Base-by-base conservation (phyloP, 2,113 vertebrate species). In the Scatophagus argus region DNA sequence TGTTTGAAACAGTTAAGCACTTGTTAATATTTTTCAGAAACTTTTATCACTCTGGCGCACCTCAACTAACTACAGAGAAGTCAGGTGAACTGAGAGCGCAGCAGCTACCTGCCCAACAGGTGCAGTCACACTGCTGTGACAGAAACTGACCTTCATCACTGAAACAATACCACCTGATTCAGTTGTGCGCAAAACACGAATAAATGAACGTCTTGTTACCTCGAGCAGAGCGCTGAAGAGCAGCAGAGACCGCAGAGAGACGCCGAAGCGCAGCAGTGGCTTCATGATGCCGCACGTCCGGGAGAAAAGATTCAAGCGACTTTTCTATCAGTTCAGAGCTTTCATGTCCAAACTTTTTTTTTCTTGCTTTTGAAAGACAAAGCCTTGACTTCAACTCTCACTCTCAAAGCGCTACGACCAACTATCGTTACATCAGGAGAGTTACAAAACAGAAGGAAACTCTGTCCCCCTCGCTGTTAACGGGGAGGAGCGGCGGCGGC, bases 71-170 rank as follows among this genome's bases (percentile, higher is more conserved):
- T 25, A 7, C 21, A 14, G 21, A 11, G 17, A 31, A 12, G 6
- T 21, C 1, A 47, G 14, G 14, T 17, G 31, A 14, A 21, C 17
- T 25, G 0, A 6, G 16, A 25, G 49, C 52, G 1, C 4, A 7
- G 1, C 47, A 41, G 8, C 51, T 38, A 80, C 79, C 74, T 81
- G 84, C 65, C 73, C 86, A 88, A 86, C 91, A 91, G 91, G 90
- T 92, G 90, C 78, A 62, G 21, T 38, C 77, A 38, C 60, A 54
- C 23, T 58, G 2, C 11, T 2, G 36, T 12, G 64, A 12, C 8
- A 27, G 11, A 41, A 23, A 36, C 11, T 8, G 51, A 63, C 46
- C 44, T 56, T 21, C 3, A 17, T 5, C 4, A 16, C 4, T 9
- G 17, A 10, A 25, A n/a, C 2, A 32, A 13, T 1, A 34, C 0